Conservation (phyloP, 2,888 invertebrate species). For the Ethmia dodecea region DNA sequence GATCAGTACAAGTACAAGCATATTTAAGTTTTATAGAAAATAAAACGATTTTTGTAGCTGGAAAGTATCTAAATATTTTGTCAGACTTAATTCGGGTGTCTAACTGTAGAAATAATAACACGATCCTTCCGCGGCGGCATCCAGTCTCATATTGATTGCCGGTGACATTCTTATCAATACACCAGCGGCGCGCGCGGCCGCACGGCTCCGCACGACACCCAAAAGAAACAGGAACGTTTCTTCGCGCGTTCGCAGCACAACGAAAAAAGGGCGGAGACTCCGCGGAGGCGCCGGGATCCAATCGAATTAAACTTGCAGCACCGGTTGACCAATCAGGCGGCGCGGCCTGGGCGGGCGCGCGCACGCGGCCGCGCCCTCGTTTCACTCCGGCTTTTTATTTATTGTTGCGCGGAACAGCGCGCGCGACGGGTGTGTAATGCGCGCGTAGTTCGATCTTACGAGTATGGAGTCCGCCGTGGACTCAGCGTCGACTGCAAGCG, state of each 20-base stretch:
- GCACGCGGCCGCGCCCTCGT: slow-evolving; percentile 75
- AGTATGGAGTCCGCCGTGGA: slow-evolving; percentile 78
- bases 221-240: slow-evolving; percentile 80
- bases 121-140: slow-evolving; percentile 31
- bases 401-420: slow-evolving; percentile 84
- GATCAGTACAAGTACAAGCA: no score
- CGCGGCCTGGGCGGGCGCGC: slow-evolving; percentile 64
- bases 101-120: no score
- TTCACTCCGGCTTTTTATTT: slow-evolving; percentile 81
- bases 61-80: no score
- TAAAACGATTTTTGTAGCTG: no score
- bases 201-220: slow-evolving; percentile 69
- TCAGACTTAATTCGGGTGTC: no score
- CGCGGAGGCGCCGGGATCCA: slow-evolving; percentile 51
- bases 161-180: slow-evolving; percentile 83
- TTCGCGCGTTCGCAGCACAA: slow-evolving; percentile 67
- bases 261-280: slow-evolving; percentile 73
- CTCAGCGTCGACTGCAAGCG: slow-evolving; percentile 77
- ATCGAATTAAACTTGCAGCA: slow-evolving; percentile 41
- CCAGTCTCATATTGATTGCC: slow-evolving; percentile 79
- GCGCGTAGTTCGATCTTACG: slow-evolving; percentile 56
- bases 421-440: slow-evolving; percentile 80
- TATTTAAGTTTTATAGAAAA: no score
- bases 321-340: slow-evolving; percentile 60
- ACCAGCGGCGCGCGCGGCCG: slow-evolving; percentile 61